phyloP scores from a whole-genome alignment of 2,888 invertebrate species.

The Meiosimyza platycephala region DNA sequence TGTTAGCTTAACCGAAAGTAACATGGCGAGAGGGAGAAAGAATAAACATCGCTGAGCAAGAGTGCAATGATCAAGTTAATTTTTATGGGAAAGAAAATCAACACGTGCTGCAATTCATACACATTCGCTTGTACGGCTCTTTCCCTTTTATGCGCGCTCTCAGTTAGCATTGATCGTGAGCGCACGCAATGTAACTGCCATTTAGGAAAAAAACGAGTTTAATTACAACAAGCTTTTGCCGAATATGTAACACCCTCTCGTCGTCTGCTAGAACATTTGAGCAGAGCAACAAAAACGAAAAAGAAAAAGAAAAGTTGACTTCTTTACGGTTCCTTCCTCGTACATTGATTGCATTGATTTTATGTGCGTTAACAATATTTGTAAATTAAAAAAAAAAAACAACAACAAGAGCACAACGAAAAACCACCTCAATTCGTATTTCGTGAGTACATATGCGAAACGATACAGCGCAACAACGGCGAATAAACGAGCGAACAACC shows the following conservation, averaged over 20 bases:
- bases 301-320: not conserved
- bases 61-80: not conserved
- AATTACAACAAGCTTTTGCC: not conserved
- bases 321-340: constrained; percentile 10
- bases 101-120: not conserved
- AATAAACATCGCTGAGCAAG: not conserved
- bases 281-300: not conserved
- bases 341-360: constrained; percentile 22
- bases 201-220: not conserved
- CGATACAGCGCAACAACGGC: constrained; percentile 9
- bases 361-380: constrained; percentile 7
- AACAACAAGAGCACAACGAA: constrained; percentile 28
- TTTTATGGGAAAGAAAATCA: not conserved
- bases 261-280: not conserved
- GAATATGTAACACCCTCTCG: not conserved
- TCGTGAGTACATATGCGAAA: constrained; percentile 12
- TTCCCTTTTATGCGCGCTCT: not conserved
- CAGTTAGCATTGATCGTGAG: constrained; percentile 2
- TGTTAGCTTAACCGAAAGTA: not conserved
- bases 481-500: constrained; percentile 10
- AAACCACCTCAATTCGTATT: not conserved
- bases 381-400: constrained; percentile 21
- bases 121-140: not conserved
- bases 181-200: not conserved
- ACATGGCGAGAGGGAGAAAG: not conserved